These are phyloP conservation scores for Scaptomyza graminum DNA, from an alignment of 1,140 invertebrate genomes.

Conservation along the genomic window DNA sequence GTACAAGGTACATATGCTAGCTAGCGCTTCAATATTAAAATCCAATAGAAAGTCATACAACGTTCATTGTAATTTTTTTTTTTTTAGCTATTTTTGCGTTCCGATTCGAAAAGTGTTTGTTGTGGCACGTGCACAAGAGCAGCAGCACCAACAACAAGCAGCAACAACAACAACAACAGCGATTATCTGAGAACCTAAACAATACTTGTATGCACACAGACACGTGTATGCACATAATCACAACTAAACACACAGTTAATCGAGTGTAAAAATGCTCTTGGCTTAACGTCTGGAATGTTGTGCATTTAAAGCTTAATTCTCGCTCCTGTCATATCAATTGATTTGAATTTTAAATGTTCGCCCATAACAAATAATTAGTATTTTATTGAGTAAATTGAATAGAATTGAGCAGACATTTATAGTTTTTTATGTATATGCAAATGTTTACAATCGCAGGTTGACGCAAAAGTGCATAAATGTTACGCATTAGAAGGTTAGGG, in stretches of 20 bases:
- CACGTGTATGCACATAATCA: slow-evolving; percentile 34
- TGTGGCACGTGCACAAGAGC: slow-evolving; percentile 37
- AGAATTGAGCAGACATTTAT: slow-evolving; percentile 10
- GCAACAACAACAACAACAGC: slow-evolving; percentile 14
- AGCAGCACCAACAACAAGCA: neutral
- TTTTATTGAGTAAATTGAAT: slow-evolving; percentile 21
- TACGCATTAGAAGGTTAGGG: slow-evolving; percentile 47
- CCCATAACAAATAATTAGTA: slow-evolving; percentile 3
- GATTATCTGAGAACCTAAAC: slow-evolving; percentile 65
- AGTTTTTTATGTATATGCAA: slow-evolving; percentile 30
- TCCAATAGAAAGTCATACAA: slow-evolving; percentile 37
- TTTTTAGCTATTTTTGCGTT: slow-evolving; percentile 30
- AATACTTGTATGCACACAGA: slow-evolving; percentile 20
- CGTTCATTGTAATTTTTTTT: slow-evolving; percentile 70
- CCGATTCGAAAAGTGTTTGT: slow-evolving; percentile 33
- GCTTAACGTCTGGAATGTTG: slow-evolving; percentile 37
- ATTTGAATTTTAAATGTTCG: slow-evolving; percentile 6
- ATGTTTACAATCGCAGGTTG: slow-evolving; percentile 30
- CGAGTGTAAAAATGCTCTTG: slow-evolving; percentile 75
- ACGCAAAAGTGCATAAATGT: slow-evolving; percentile 49
- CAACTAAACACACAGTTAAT: slow-evolving; percentile 58
- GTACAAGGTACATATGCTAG: slow-evolving; percentile 15
- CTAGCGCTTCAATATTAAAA: slow-evolving; percentile 60
- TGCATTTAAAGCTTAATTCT: slow-evolving; percentile 15
- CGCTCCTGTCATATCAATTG: neutral